Conservation (phyloP, 1,140 invertebrate species). For the Bacillus rossius region DNA sequence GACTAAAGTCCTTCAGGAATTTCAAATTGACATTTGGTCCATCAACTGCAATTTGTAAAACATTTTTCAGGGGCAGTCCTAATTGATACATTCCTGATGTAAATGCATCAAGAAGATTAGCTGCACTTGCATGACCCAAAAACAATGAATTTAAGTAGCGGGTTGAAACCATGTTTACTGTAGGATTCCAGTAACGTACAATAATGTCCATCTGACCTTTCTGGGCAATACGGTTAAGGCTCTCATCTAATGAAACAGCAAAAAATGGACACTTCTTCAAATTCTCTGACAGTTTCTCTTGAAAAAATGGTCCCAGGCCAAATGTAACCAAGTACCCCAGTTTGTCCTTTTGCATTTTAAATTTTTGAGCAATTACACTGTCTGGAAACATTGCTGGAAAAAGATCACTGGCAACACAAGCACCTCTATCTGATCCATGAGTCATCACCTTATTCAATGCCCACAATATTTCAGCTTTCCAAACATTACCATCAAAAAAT, state of each 20-base stretch:
- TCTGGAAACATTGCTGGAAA: conserved; percentile 21
- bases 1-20: background rate
- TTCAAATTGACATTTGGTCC: conserved; percentile 21
- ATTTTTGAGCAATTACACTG: conserved; percentile 20
- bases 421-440: too few relatives aligned
- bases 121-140: conserved; percentile 12
- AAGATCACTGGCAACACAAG: background rate
- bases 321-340: conserved; percentile 18
- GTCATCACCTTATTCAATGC: too few relatives aligned
- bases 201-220: conserved; percentile 15
- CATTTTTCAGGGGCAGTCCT: conserved; percentile 4
- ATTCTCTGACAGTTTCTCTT: conserved; percentile 14
- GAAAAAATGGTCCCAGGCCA: conserved; percentile 23
- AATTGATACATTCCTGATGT: background rate
- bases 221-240: too few relatives aligned
- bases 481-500: too few relatives aligned
- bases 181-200: conserved; percentile 16
- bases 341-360: conserved; percentile 22
- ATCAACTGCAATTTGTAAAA: conserved; percentile 12
- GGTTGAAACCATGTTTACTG: conserved; percentile 10
- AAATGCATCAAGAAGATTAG: conserved; percentile 18
- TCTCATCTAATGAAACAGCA: too few relatives aligned
- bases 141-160: conserved; percentile 22
- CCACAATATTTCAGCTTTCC: too few relatives aligned
- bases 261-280: too few relatives aligned